Evolutionary conservation across 2,888 invertebrate species (phyloP), one percentile per base, ranked within the genome.

Genomic region (Coenonympha glycerion): DNA sequence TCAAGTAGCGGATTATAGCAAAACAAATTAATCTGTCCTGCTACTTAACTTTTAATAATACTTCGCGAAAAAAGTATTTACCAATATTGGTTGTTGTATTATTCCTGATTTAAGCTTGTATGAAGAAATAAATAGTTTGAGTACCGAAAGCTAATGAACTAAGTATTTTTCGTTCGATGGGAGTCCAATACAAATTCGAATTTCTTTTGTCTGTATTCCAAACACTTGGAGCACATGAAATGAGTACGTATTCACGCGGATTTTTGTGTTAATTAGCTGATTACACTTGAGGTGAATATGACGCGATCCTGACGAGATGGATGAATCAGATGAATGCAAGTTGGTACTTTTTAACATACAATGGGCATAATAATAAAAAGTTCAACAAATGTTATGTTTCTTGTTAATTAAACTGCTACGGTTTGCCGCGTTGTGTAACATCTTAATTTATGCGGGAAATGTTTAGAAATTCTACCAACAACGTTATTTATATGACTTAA

Each of bases 271-370:
- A 46, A 26, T 40, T 31, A 36, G 15, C 34, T 53, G 44, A 49
- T 28, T 41, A 42, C 46, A 28, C 47, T 47, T 28, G 37, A 22
- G 49, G 40, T 49, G 44, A 86, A 85, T 85, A 85, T 85, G 81
- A 83, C 74, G 79, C 84, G 82, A 84, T 82, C 84, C 84, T 85
- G 81, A 83, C 74, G 79, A 84, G 82, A 84, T 82, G 81, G 82
- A 84, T 82, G 78, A 77, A 76, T 73, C 82, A 81, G 82, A 84
- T 82, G 78, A 77, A 76, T 73, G 71, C 74, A 68, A 67, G 65
- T n/a, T n/a, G n/a, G n/a, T 55, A 59, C 81, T 78, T 65, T 63
- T 86, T 86, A 82, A 72, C 85, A 86, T 85, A 86, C 86, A 86
- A 86, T 86, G 82, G 84, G 71, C 73, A 75, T 73, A 76, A 72